A percentile compares a stretch with the other conserved stretches of the same genome.
Conservation (phyloP, 2,113 vertebrate species). For the Tauraco erythrolophus region DNA sequence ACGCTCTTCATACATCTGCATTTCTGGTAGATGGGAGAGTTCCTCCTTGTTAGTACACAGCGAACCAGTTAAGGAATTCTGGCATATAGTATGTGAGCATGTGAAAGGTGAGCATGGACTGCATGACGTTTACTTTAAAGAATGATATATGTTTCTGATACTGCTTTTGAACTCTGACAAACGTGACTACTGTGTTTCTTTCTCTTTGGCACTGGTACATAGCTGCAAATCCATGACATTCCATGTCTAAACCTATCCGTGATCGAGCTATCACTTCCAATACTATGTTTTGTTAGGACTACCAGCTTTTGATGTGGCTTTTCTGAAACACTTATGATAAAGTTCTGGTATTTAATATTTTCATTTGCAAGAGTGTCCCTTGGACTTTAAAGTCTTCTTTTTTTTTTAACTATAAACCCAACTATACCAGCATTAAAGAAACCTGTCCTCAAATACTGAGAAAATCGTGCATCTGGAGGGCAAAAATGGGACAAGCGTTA, state of each 20-base stretch:
- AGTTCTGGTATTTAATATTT: not conserved
- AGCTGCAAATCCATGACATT: not conserved
- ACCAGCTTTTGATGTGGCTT: not conserved
- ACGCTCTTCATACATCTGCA: not conserved
- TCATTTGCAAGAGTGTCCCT: not conserved
- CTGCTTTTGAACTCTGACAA: not conserved
- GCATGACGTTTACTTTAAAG: not conserved
- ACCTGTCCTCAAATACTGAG: not conserved
- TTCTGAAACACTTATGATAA: not conserved
- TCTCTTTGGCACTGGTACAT: not conserved
- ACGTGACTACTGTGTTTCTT: not conserved
- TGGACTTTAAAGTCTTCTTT: accelerated
- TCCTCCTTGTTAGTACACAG: not conserved
- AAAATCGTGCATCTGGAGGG: not conserved
- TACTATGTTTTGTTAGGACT: not conserved
- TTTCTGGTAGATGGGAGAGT: not conserved
- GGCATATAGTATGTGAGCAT: not conserved
- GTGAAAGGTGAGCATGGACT: not conserved
- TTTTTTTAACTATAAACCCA: not conserved
- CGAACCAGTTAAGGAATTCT: not conserved
- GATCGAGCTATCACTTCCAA: not conserved
- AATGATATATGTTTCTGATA: not conserved
- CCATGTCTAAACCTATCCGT: accelerated
- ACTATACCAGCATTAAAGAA: not conserved
- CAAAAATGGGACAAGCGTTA: not conserved